phyloP scores from a whole-genome alignment of 2,113 vertebrate genomes.

The Erinaceus europaeus region DNA sequence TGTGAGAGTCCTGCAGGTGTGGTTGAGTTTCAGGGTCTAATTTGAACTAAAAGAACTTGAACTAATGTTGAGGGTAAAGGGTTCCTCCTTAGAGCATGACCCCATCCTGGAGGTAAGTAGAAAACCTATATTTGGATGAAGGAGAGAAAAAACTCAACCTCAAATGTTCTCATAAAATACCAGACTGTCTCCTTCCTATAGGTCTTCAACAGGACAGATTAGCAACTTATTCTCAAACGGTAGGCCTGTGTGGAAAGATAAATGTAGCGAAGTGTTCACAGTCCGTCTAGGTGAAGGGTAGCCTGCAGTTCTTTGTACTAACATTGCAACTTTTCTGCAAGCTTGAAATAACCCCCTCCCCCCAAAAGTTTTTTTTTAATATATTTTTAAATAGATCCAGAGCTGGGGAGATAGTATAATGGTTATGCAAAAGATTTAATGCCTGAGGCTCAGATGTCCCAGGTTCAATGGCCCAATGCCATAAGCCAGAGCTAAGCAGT shows the following conservation, averaged over 20 bases:
- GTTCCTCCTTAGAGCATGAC: background rate
- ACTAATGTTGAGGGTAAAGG: background rate
- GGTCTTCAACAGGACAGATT: background rate
- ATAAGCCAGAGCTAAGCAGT: no score
- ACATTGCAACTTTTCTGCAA: background rate
- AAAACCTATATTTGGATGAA: no score
- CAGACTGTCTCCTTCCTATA: background rate
- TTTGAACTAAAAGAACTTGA: background rate
- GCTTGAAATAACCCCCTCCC: background rate
- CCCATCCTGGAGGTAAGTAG: no score
- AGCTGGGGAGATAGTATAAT: no score
- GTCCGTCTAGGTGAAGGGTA: background rate
- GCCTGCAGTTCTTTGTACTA: background rate
- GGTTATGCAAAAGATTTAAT: no score
- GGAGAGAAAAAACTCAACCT: background rate
- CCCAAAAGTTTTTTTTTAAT: no score
- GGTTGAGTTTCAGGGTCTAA: background rate
- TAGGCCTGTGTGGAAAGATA: background rate
- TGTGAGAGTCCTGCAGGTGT: background rate
- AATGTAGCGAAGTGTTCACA: background rate
- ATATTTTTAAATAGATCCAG: no score
- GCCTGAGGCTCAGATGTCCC: no score
- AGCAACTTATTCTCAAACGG: background rate
- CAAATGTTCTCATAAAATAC: background rate
- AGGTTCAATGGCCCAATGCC: no score